These are phyloP conservation scores for Tonatia bakeri DNA, from an alignment of 2,113 vertebrate species.

Conservation along the genomic window DNA sequence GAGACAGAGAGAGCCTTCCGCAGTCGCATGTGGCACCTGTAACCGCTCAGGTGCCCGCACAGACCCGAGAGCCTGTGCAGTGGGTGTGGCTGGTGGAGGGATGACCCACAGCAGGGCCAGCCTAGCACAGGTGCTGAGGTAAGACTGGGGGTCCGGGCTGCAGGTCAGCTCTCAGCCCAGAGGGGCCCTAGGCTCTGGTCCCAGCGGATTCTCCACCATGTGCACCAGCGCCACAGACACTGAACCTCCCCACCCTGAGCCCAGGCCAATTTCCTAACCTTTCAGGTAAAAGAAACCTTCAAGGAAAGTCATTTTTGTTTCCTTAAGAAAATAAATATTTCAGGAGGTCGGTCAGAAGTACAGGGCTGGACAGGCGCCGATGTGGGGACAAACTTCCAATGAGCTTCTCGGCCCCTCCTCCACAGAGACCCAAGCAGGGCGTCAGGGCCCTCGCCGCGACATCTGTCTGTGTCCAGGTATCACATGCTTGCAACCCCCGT, in stretches of 20 bases:
- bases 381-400: neutral
- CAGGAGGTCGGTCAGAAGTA: neutral
- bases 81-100: conserved; percentile 26
- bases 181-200: conserved; percentile 2
- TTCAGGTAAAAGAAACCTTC: conserved; percentile 33
- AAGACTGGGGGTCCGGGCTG: conserved; percentile 16
- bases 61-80: neutral
- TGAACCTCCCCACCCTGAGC: neutral
- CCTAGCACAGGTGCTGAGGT: conserved; percentile 13
- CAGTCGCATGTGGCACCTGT: conserved; percentile 43
- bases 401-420: neutral
- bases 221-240: conserved; percentile 15
- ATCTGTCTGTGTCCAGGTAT: neutral
- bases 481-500: rapidly evolving
- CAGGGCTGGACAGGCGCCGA: neutral
- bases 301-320: conserved; percentile 47
- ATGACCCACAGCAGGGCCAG: neutral
- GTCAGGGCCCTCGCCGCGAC: neutral
- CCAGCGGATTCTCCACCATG: conserved; percentile 14
- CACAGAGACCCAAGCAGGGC: neutral
- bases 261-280: neutral
- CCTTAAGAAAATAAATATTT: conserved; percentile 73
- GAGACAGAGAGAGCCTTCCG: neutral
- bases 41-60: conserved; percentile 3
- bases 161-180: neutral